Base-by-base conservation (phyloP, 2,113 vertebrate species). In the Crotophaga sulcirostris region DNA sequence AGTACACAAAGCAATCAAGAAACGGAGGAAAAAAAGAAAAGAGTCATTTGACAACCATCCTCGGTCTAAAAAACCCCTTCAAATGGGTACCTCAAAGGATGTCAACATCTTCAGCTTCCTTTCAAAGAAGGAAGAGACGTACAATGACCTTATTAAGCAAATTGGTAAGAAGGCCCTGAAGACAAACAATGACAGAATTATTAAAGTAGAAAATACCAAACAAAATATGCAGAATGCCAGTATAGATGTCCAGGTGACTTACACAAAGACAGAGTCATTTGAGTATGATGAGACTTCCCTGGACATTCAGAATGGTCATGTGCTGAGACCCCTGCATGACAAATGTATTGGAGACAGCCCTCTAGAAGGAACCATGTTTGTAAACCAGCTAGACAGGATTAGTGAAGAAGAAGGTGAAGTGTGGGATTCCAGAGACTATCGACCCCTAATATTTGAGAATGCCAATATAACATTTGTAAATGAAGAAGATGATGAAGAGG, bases 1-100 rank as follows among this genome's bases (percentile, higher is more conserved):
- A 94, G 99, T 99, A 52, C 99, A 99, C 96, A 99, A 99, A 96
- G 99, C 99, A 54, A 98, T 99, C 58, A 99, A 99, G 98, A 99
- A 99, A 96, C 98, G 99, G 20, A 98, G 99, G 52, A 99, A 98
- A 84, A 98, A 98, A 87, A 98, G 98, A 20, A 99, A 99, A 94
- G 98, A 99, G 13, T 99, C 99, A 24, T 97, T 99, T 10, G 99
- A 99, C 69, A 98, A 98, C 76, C 98, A 98, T 13, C 97, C 98
- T 26, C 98, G 98, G 42, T 97, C 98, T 91, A 99, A 98, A 85
- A 98, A 98, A 38, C 56, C 98, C 8, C 97, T 98, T 78, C 98
- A 97, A 36, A 92, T 98, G 93, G 87, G 98, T 0, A 94, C 97
- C 4, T 91, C 98, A 44, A 99, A 99, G 40, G 99, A 99, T 1